Conservation (phyloP, 2,113 vertebrate species). For the Elephas maximus region DNA sequence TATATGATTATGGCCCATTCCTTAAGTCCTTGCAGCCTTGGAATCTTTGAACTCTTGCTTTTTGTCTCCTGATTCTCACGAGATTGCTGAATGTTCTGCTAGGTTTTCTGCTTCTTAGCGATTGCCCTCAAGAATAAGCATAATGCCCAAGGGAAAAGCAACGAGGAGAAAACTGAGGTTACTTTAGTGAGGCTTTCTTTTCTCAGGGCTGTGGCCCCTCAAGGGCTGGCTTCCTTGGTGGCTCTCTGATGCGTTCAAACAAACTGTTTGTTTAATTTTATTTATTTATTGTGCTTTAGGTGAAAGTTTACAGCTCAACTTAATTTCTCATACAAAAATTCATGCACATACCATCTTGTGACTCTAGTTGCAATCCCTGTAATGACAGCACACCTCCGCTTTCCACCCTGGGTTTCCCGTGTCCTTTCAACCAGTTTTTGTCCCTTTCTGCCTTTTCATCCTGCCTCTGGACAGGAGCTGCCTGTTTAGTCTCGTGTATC, state of each 20-base stretch:
- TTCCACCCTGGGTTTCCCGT: too few species aligned
- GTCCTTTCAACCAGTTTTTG: too few species aligned
- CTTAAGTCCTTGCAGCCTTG: background rate
- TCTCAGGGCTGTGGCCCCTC: background rate
- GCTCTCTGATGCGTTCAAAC: background rate
- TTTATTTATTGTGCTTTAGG: too few species aligned
- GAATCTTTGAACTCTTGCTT: background rate
- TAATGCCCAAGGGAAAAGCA: background rate
- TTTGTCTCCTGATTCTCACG: background rate
- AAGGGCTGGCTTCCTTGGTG: background rate
- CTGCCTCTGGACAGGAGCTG: too few species aligned
- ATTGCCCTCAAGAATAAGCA: background rate
- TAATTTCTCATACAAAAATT: too few species aligned
- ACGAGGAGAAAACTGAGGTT: background rate
- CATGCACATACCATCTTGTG: too few species aligned
- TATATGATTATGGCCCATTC: background rate
- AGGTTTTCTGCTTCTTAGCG: slow-evolving; percentile 5
- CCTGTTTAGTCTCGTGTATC: too few species aligned
- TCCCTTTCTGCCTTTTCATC: too few species aligned
- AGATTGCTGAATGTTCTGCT: background rate
- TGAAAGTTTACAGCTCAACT: too few species aligned
- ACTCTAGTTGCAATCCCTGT: too few species aligned
- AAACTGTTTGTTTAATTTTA: background rate
- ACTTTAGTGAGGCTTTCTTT: background rate
- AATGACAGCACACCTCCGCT: too few species aligned